Evolutionary conservation across 2,113 vertebrate genomes (phyloP), one percentile per base, ranked within the genome.

Genomic region (Anser cygnoides): DNA sequence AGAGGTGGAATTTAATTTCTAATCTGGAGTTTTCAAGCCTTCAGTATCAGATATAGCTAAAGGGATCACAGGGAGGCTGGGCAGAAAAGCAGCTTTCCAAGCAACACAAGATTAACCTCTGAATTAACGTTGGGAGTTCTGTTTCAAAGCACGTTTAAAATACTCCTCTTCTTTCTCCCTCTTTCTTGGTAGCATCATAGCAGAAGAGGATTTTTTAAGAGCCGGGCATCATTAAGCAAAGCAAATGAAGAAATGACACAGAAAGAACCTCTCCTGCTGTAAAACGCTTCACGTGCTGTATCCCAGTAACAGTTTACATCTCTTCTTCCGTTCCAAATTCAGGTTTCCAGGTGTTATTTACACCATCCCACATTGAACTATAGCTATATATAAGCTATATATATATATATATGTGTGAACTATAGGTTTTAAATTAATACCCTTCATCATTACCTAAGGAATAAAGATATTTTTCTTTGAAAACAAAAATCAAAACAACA

Each of bases 1-100:
- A 37, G 78, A 66, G 63, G 71, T 93, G 61, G 83, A 94, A 93
- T 96, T 94, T 90, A n/a, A 89, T 92, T 96, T 79, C 89, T 89
- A 71, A 92, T 88, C 92, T 94, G 80, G 68, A 88, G 76, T 84
- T 95, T 84, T 96, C 78, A 80, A 94, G 76, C 59, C 68, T 86
- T 78, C 29, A 4, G 57, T 57, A 86, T 90, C 85, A 89, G 94
- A 84, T 80, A 13, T 11, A 85, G 58, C 82, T 92, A 91, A 95
- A 90, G 46, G 58, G 87, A 95, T 91, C 82, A 70, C 57, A 70
- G 78, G 50, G 57, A 92, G 92, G 74, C 91, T 57, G 49, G 72
- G 61, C 41, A 70, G 85, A 80, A 92, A 90, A 92, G 85, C 92
- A 84, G 94, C 94, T 95, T 96, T 92, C 68, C 2, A 0, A 80